Evolutionary conservation across 2,888 invertebrate species (phyloP).

Genomic region (Cephus spinipes): DNA sequence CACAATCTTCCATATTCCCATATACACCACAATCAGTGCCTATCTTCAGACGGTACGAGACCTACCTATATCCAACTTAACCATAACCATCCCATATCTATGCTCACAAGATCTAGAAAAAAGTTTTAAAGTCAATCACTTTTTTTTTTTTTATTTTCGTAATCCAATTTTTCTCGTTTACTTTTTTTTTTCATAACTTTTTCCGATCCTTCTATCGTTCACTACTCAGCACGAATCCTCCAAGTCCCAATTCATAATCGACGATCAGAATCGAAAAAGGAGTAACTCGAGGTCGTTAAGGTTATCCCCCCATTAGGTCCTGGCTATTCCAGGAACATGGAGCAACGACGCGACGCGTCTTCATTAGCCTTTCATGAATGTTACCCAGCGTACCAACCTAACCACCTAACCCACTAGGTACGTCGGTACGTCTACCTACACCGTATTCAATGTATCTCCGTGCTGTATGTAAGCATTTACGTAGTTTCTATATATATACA

Average conservation of each 20-base stretch:
- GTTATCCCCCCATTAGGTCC: not conserved
- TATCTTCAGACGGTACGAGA: too few relatives aligned
- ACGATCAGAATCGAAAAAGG: slow-evolving; percentile 25
- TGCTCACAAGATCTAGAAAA: too few relatives aligned
- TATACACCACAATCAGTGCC: too few relatives aligned
- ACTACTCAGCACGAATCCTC: not conserved
- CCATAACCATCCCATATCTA: too few relatives aligned
- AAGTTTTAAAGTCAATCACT: too few relatives aligned
- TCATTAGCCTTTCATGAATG: slow-evolving; percentile 65
- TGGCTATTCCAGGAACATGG: slow-evolving; percentile 54
- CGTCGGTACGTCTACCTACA: slow-evolving; percentile 20
- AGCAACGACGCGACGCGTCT: slow-evolving; percentile 60
- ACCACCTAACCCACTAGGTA: slow-evolving; percentile 9
- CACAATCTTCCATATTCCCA: too few relatives aligned
- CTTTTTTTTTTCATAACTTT: too few relatives aligned
- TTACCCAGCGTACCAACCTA: slow-evolving; percentile 24
- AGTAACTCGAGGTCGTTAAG: slow-evolving; percentile 11
- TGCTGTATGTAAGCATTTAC: not conserved
- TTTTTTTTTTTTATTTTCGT: too few relatives aligned
- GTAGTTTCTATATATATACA: not conserved
- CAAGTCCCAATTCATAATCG: not conserved
- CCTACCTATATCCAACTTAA: too few relatives aligned
- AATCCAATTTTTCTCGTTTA: too few relatives aligned
- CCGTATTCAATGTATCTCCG: not conserved
- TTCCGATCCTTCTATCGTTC: not conserved